These are phyloP conservation scores for Diorhabda elongata DNA, from an alignment of 1,140 invertebrate genomes.

Conservation along the genomic window DNA sequence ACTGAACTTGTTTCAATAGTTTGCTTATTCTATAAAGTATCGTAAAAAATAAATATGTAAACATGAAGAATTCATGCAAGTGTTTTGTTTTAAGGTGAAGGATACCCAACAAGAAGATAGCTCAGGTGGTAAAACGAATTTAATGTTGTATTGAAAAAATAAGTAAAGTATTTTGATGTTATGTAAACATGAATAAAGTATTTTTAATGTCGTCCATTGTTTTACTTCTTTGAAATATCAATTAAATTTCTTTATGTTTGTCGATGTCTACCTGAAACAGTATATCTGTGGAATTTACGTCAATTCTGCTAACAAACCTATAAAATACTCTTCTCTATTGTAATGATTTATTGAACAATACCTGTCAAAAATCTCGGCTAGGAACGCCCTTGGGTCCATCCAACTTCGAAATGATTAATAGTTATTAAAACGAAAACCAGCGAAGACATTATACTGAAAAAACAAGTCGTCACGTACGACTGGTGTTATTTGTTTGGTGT, in stretches of 20 bases:
- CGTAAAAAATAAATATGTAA: no score
- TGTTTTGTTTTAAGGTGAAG: no score
- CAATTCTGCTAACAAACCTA: background rate
- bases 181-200: no score
- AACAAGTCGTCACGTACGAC: background rate
- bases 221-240: no score
- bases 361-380: slow-evolving; percentile 1
- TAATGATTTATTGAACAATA: slow-evolving; percentile 1
- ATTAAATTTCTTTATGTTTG: background rate
- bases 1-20: no score
- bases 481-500: background rate
- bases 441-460: background rate
- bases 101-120: no score
- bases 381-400: background rate
- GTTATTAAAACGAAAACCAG: background rate
- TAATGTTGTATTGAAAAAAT: no score
- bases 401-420: slow-evolving; percentile 3
- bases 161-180: no score
- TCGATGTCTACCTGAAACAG: background rate
- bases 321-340: background rate
- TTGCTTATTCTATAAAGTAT: no score
- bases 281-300: slow-evolving; percentile 1
- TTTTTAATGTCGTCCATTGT: no score
- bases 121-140: no score
- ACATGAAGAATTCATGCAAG: no score